These are phyloP conservation scores for Phymatocera aterrima DNA, from an alignment of 2,888 invertebrate species.

Conservation along the genomic window DNA sequence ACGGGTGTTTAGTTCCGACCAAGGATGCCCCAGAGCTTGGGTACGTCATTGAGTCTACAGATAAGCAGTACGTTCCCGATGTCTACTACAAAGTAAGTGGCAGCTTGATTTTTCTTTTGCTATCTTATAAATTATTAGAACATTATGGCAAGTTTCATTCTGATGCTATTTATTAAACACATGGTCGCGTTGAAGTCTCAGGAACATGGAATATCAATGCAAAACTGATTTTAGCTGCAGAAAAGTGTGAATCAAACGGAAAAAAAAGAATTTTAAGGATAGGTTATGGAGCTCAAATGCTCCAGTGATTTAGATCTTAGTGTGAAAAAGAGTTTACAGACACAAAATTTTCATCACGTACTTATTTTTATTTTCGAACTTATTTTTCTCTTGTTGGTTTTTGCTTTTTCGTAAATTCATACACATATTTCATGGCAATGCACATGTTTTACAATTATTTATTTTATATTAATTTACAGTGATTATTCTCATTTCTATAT, in stretches of 20 bases:
- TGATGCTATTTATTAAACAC: neutral
- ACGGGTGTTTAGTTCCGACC: constrained; percentile 95
- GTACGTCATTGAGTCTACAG: constrained; percentile 94
- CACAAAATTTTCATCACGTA: constrained; percentile 11
- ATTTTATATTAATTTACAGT: neutral
- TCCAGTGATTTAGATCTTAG: neutral
- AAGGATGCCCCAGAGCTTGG: constrained; percentile 98
- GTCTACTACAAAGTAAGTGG: constrained; percentile 95
- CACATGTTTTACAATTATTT: constrained; percentile 12
- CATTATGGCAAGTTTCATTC: neutral
- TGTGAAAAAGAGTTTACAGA: neutral
- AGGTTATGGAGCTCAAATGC: neutral
- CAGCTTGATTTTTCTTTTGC: neutral
- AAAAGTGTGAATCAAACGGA: neutral
- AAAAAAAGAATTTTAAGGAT: neutral
- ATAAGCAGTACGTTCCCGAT: constrained; percentile 98
- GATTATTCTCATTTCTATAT: neutral
- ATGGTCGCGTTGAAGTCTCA: too few species aligned
- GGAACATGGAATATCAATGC: neutral
- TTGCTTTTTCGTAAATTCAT: too few species aligned
- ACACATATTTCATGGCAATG: constrained; percentile 9
- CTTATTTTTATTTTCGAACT: constrained; percentile 19
- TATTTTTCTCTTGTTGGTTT: neutral
- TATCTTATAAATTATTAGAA: neutral
- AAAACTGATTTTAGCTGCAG: neutral